Conservation (phyloP, 2,797 vertebrate genomes). For the Gorsachius magnificus region DNA sequence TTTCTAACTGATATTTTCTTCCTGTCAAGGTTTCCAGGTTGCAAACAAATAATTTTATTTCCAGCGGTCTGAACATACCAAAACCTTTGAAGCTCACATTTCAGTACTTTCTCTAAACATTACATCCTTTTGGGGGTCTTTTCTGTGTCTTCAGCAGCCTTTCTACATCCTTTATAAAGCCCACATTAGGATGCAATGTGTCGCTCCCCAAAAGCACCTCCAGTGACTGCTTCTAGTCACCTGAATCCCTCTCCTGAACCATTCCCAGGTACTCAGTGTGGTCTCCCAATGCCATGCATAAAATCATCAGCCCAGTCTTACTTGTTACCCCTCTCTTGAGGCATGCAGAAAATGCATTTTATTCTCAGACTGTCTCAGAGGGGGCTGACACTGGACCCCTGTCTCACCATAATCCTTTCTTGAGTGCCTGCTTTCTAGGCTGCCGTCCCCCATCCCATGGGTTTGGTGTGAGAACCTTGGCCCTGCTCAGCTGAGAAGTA, state of each 20-base stretch:
- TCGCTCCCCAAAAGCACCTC: not conserved
- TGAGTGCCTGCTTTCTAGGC: not conserved
- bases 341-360: not conserved
- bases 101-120: not conserved
- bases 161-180: not conserved
- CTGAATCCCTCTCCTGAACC: not conserved
- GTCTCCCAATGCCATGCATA: not conserved
- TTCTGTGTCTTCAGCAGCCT: not conserved
- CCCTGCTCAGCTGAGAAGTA: not conserved
- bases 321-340: not conserved
- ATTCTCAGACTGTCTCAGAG: not conserved
- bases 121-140: accelerated
- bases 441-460: too few relatives aligned
- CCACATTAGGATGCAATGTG: not conserved
- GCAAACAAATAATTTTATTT: not conserved
- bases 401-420: not conserved
- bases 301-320: not conserved
- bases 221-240: not conserved
- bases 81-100: not conserved
- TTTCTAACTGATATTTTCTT: not conserved
- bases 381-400: not conserved
- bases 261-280: not conserved
- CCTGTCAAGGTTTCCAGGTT: not conserved
- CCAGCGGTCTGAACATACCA: not conserved
- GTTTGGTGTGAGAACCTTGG: not conserved